phyloP scores from a whole-genome alignment of 2,113 vertebrate species.

The Phalacrocorax brasilianus region DNA sequence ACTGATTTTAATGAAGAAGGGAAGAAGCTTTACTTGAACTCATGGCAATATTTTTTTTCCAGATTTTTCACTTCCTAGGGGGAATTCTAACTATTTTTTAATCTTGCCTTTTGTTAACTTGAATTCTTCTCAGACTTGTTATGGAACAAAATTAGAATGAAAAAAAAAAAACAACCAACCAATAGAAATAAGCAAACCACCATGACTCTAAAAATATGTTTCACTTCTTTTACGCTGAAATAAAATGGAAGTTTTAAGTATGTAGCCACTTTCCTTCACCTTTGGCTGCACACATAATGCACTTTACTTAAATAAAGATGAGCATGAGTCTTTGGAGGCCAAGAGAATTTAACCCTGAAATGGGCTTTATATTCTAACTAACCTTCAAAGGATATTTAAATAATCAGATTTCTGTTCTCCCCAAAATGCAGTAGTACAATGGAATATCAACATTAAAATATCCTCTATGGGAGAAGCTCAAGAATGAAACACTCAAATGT shows the following conservation, averaged over 20 bases:
- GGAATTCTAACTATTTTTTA: neutral
- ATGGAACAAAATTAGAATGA: neutral
- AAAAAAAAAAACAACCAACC: rapidly evolving
- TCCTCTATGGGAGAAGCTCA: neutral
- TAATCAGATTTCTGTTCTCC: neutral
- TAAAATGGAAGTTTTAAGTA: neutral
- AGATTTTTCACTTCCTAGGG: neutral
- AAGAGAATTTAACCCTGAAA: neutral
- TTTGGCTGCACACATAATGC: neutral
- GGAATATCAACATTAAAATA: neutral
- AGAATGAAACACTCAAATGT: neutral
- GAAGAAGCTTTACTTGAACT: neutral
- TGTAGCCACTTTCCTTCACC: neutral
- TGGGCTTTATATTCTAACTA: neutral
- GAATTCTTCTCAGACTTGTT: neutral
- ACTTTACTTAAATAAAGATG: neutral
- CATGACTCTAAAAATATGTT: neutral
- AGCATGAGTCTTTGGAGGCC: neutral
- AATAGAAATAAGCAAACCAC: neutral
- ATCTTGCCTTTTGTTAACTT: neutral
- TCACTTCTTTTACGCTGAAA: neutral
- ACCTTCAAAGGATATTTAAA: neutral
- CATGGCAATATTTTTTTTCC: neutral
- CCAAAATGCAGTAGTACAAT: neutral
- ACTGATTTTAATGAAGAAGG: neutral